Evolutionary conservation across 2,888 invertebrate genomes (phyloP).

Genomic region (Agriopis leucophaearia): DNA sequence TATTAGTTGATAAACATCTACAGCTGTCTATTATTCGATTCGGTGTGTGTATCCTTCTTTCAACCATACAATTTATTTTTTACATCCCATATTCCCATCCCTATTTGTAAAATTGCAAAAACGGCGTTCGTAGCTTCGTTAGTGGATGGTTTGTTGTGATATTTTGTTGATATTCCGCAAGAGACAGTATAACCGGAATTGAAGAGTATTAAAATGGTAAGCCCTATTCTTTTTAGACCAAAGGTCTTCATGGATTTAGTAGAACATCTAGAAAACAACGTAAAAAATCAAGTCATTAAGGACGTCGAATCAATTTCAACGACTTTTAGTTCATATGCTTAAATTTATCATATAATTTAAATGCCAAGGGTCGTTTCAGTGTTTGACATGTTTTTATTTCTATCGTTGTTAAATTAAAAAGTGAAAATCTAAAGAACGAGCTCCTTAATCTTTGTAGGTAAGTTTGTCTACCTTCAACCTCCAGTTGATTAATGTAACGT

Average conservation of each 20-base stretch:
- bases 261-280: not conserved
- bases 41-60: no score
- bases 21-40: no score
- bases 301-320: conserved; percentile 23
- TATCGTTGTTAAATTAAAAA: not conserved
- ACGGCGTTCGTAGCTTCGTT: conserved; percentile 65
- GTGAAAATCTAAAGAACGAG: not conserved
- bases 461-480: conserved; percentile 33
- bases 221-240: conserved; percentile 34
- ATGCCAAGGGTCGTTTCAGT: not conserved
- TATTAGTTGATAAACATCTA: no score
- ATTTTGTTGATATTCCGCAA: conserved; percentile 63
- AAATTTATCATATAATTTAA: not conserved
- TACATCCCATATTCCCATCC: no score
- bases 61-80: no score
- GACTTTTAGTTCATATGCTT: conserved; percentile 13
- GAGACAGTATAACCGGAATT: conserved; percentile 62
- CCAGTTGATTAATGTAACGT: conserved; percentile 6
- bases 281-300: conserved; percentile 16
- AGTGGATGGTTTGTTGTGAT: conserved; percentile 79
- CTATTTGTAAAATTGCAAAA: conserved; percentile 66
- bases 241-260: not conserved
- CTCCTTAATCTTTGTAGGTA: not conserved
- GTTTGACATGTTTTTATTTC: not conserved
- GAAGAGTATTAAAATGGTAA: conserved; percentile 68